A percentile compares a stretch with the other conserved stretches of the same genome.
phyloP scores from a whole-genome alignment of 2,113 vertebrate species.

The Amblyopsis rosae region DNA sequence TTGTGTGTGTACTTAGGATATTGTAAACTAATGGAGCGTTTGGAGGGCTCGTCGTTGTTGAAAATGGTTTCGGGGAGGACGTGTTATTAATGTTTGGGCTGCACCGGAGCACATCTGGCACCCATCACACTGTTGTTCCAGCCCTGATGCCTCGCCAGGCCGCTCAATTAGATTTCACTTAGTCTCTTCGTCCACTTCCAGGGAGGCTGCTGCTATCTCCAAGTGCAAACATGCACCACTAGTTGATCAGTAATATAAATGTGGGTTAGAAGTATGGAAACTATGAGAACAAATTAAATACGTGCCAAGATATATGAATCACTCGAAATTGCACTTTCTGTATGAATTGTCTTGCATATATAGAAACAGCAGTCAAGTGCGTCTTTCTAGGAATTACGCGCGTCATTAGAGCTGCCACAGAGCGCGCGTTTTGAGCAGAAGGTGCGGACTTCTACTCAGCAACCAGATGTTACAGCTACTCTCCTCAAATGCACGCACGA shows the following conservation, averaged over 20 bases:
- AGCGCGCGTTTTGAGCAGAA: slow-evolving; percentile 44
- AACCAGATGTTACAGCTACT: slow-evolving; percentile 68
- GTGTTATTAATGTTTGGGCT: slow-evolving; percentile 76
- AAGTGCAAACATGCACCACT: slow-evolving; percentile 13
- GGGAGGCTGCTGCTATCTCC: slow-evolving; percentile 67
- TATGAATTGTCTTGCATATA: no score
- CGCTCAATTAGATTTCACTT: slow-evolving; percentile 78
- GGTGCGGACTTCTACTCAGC: slow-evolving; percentile 46
- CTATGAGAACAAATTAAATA: no score
- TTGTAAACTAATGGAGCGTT: slow-evolving; percentile 61
- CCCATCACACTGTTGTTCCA: slow-evolving; percentile 75
- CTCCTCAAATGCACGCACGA: slow-evolving; percentile 19
- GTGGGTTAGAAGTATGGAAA: no score
- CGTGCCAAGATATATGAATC: no score
- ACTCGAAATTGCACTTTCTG: no score
- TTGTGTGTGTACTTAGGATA: slow-evolving; percentile 63
- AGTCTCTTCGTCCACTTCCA: slow-evolving; percentile 71
- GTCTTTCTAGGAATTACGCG: slow-evolving; percentile 60
- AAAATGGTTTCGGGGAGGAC: slow-evolving; percentile 68
- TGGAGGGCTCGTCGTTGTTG: slow-evolving; percentile 59
- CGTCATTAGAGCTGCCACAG: slow-evolving; percentile 65
- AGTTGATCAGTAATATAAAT: no score
- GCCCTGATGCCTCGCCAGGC: slow-evolving; percentile 75
- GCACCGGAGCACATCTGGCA: slow-evolving; percentile 75
- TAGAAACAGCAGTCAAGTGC: slow-evolving; percentile 1